These are phyloP conservation scores for Ips typographus DNA, from an alignment of 1,140 invertebrate species.

Conservation along the genomic window DNA sequence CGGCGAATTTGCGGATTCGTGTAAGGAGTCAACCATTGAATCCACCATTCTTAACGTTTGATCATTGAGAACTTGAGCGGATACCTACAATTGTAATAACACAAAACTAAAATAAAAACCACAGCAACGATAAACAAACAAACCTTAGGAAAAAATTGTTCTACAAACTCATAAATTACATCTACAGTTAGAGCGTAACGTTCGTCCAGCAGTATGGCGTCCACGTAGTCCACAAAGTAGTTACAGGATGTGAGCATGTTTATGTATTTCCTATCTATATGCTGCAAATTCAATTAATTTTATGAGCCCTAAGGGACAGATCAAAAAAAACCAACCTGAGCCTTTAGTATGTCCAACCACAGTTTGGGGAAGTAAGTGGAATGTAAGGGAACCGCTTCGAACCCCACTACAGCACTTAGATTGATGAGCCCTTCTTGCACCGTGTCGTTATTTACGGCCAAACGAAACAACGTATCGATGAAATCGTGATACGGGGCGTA, in stretches of 20 bases:
- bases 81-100: conserved; percentile 49
- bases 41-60: conserved; percentile 62
- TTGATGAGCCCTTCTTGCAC: conserved; percentile 77
- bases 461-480: conserved; percentile 83
- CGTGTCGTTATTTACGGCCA: conserved; percentile 81
- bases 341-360: conserved; percentile 78
- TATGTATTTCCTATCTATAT: conserved; percentile 76
- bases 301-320: background rate
- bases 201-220: conserved; percentile 79
- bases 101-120: conserved; percentile 12
- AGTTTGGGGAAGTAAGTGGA: conserved; percentile 81
- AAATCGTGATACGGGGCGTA: conserved; percentile 82
- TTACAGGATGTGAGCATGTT: conserved; percentile 74
- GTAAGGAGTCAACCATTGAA: conserved; percentile 58
- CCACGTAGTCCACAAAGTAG: conserved; percentile 81
- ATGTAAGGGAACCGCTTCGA: conserved; percentile 81
- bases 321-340: conserved; percentile 59
- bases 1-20: conserved; percentile 56
- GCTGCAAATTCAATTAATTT: conserved; percentile 48
- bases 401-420: conserved; percentile 81
- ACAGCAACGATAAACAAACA: conserved; percentile 11
- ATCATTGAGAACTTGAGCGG: conserved; percentile 61
- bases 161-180: conserved; percentile 79
- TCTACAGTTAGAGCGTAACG: conserved; percentile 73
- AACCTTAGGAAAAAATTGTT: conserved; percentile 81